phyloP scores from a whole-genome alignment of 2,113 vertebrate species.

The Trematomus loennbergii region DNA sequence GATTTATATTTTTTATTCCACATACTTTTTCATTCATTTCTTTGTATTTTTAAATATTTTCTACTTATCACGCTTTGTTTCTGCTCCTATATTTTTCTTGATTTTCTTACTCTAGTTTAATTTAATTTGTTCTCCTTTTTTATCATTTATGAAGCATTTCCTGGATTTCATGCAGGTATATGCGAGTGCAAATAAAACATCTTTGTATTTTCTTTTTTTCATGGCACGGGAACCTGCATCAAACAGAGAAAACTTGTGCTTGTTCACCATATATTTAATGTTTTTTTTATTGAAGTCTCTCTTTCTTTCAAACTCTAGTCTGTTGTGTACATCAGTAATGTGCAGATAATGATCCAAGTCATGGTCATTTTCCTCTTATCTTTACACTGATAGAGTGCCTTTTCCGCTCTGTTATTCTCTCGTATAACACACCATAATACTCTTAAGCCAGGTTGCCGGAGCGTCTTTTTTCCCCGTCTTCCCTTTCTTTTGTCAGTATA shows the following conservation, averaged over 20 bases:
- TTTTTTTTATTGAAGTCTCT: too few relatives aligned
- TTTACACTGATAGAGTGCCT: constrained; percentile 39
- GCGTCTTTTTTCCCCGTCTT: constrained; percentile 61
- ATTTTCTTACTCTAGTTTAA: too few relatives aligned
- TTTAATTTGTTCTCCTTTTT: too few relatives aligned
- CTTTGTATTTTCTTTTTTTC: too few relatives aligned
- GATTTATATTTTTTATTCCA: too few relatives aligned
- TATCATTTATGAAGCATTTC: too few relatives aligned
- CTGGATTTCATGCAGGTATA: too few relatives aligned
- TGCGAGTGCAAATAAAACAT: too few relatives aligned
- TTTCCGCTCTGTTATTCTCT: constrained; percentile 49
- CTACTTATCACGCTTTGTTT: too few relatives aligned
- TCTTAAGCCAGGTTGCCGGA: constrained; percentile 73
- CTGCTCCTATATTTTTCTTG: too few relatives aligned
- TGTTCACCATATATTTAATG: not conserved
- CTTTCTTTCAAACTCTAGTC: not conserved
- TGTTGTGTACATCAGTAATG: not conserved
- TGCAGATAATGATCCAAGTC: constrained; percentile 31
- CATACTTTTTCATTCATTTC: too few relatives aligned
- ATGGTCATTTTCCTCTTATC: constrained; percentile 45
- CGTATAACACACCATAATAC: constrained; percentile 72
- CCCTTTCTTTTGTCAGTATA: constrained; percentile 74
- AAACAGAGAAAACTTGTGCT: not conserved
- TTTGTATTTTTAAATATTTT: too few relatives aligned
- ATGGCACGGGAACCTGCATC: not conserved